These are phyloP conservation scores for Takifugu flavidus DNA, from an alignment of 2,113 vertebrate genomes.

Conservation along the genomic window DNA sequence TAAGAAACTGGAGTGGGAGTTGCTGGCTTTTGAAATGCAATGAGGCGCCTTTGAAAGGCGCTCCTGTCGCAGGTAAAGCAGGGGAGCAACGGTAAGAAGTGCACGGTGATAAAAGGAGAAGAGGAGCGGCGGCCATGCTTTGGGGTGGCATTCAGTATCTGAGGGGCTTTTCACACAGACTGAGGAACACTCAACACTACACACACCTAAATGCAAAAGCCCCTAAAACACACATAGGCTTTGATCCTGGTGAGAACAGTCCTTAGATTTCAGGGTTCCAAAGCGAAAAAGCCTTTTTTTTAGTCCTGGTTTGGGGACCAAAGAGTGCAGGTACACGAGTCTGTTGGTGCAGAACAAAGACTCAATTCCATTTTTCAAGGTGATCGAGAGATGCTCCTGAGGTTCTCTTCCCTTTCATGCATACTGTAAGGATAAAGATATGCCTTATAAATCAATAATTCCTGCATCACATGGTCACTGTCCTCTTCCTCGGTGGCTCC, in stretches of 20 bases:
- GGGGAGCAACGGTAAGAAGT: constrained; percentile 57
- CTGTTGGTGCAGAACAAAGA: constrained; percentile 57
- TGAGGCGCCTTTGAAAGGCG: constrained; percentile 78
- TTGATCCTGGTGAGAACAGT: constrained; percentile 77
- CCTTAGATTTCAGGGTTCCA: constrained; percentile 63
- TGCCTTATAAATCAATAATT: constrained; percentile 73
- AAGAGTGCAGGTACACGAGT: constrained; percentile 16
- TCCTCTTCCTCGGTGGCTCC: constrained; percentile 42
- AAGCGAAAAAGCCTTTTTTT: constrained; percentile 51
- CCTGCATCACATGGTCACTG: constrained; percentile 42
- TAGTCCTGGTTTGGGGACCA: constrained; percentile 50
- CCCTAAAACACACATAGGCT: constrained; percentile 61
- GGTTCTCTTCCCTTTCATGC: constrained; percentile 54
- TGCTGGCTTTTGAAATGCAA: constrained; percentile 80
- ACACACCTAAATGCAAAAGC: constrained; percentile 63
- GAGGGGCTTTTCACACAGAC: constrained; percentile 69
- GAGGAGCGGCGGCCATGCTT: constrained; percentile 64
- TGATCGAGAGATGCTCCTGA: constrained; percentile 59
- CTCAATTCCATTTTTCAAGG: constrained; percentile 49
- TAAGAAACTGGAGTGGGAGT: constrained; percentile 68
- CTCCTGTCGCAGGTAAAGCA: constrained; percentile 79
- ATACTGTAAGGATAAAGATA: constrained; percentile 69
- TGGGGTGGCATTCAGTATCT: constrained; percentile 64
- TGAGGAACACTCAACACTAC: constrained; percentile 63
- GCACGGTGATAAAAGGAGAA: constrained; percentile 69